Conservation (phyloP, 2,888 invertebrate species). For the Oasisia sp. region DNA sequence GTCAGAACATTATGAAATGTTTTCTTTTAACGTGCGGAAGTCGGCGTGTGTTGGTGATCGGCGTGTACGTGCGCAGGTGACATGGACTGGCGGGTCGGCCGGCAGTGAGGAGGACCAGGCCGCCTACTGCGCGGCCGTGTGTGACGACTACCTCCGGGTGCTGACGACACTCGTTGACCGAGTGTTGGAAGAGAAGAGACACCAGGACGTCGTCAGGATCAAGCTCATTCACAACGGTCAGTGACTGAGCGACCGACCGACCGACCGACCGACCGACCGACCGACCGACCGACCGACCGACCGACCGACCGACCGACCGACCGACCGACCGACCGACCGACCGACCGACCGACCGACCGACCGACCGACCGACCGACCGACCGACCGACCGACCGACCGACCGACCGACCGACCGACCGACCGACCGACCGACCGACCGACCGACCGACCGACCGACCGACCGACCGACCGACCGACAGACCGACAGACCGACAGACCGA, state of each 20-base stretch:
- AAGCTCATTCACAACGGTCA: background rate
- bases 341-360: background rate
- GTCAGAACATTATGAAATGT: too few species aligned
- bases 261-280: background rate
- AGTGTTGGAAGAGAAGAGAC: background rate
- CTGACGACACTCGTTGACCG: background rate
- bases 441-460: too few species aligned
- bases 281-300: slow-evolving; percentile 6
- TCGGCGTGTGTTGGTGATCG: background rate
- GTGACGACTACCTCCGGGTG: slow-evolving; percentile 13
- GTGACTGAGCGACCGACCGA: background rate
- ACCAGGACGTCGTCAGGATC: slow-evolving; percentile 1
- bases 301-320: background rate
- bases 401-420: too few species aligned
- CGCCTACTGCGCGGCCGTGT: background rate
- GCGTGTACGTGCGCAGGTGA: background rate
- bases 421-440: too few species aligned
- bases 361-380: too few species aligned
- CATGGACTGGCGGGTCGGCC: background rate
- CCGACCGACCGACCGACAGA: background rate
- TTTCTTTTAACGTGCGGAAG: too few species aligned
- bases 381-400: too few species aligned
- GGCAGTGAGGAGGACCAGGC: background rate
- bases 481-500: background rate
- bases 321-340: background rate